These are phyloP conservation scores for Tenrec ecaudatus DNA, from an alignment of 2,113 vertebrate genomes.

Conservation along the genomic window DNA sequence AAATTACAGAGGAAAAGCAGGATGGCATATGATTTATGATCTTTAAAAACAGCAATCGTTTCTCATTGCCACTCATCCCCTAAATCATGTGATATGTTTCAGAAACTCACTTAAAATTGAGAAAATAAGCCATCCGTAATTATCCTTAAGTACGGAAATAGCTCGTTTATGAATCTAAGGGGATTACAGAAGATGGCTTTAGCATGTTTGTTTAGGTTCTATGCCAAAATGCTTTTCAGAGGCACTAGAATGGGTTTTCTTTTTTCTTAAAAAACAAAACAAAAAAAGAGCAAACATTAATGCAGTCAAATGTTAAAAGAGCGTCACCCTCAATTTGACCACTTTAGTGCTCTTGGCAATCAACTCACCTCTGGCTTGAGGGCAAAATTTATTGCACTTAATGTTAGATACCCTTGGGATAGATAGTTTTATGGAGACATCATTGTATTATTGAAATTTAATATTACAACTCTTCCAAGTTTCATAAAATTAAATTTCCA, in stretches of 20 bases:
- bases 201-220: slow-evolving; percentile 72
- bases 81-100: slow-evolving; percentile 62
- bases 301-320: not conserved
- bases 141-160: slow-evolving; percentile 66
- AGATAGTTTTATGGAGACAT: not conserved
- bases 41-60: slow-evolving; percentile 50
- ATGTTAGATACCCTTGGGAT: not conserved
- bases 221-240: slow-evolving; percentile 58
- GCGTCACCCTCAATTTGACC: not conserved
- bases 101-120: slow-evolving; percentile 77
- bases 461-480: slow-evolving; percentile 29
- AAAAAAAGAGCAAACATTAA: not conserved
- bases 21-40: not conserved
- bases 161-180: slow-evolving; percentile 70
- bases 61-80: slow-evolving; percentile 53
- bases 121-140: slow-evolving; percentile 75
- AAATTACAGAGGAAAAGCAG: slow-evolving; percentile 29
- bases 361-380: slow-evolving; percentile 13
- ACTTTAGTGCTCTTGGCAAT: not conserved
- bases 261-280: not conserved
- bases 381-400: not conserved
- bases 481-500: slow-evolving; percentile 44
- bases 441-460: not conserved
- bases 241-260: slow-evolving; percentile 49
- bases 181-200: slow-evolving; percentile 67